Evolutionary conservation across 2,797 vertebrate genomes (phyloP), one percentile per base, ranked within the genome.

Genomic region (Anguilla pacifica): DNA sequence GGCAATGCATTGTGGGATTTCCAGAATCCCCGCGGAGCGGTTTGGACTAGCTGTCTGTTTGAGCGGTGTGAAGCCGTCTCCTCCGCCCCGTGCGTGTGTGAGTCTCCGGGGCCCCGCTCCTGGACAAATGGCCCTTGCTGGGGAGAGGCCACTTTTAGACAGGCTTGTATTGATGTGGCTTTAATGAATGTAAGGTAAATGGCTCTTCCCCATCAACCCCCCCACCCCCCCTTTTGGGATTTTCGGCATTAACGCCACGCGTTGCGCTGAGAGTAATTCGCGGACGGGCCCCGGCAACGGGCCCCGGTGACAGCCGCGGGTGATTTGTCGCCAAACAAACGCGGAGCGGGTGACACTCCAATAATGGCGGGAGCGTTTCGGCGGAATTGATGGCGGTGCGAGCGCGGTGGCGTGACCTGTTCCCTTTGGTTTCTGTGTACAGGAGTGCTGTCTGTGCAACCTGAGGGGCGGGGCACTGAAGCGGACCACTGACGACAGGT

Each of bases 391-490:
- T 95, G 92, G 94, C 91, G 92, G 90, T 90, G 93, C 93, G 92
- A 95, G 91, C 92, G 91, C 91, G 88, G 79, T 79, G 89, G 88
- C 92, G 89, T 90, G 90, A 93, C 89, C 92, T 93, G 92, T 92
- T 90, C 92, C 89, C 91, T 93, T 94, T 89, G 92, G 0, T 72
- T 31, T 94, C 93, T 94, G 94, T 94, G 94, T 93, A 92, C 94
- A 97, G 96, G 96, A 94, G 90, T 96, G 96, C 92, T 95, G 96
- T 94, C 95, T 96, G 31, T 96, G 96, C 92, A 96, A 93, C 93
- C 94, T 96, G 92, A 93, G 97, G 96, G 96, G 97, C 88, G 95
- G 96, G 90, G 96, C 95, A 89, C 96, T 94, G 89, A 97, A 96
- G 91, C 92, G 95, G 94, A 96, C 97, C 87, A 94, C 94, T 89